phyloP scores from a whole-genome alignment of 2,888 invertebrate genomes.

The Dilophus febrilis region DNA sequence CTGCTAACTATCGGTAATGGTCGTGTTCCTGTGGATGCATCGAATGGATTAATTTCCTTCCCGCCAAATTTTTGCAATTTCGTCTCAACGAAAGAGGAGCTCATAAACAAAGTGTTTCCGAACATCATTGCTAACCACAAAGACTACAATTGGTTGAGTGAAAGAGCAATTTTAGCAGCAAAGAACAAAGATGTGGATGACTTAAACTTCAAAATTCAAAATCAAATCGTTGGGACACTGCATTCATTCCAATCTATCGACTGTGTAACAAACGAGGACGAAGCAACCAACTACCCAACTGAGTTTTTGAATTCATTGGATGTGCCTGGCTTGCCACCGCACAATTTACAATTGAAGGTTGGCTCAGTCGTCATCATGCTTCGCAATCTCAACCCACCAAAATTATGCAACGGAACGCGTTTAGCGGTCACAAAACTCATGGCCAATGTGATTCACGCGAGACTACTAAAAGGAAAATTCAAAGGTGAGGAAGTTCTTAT shows the following conservation, averaged over 20 bases:
- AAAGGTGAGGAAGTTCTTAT: slow-evolving; percentile 15
- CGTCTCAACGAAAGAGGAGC: slow-evolving; percentile 11
- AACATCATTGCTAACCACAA: slow-evolving; percentile 14
- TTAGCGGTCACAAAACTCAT: slow-evolving; percentile 13
- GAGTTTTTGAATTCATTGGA: slow-evolving; percentile 12
- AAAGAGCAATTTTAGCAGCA: slow-evolving; percentile 11
- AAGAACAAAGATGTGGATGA: slow-evolving; percentile 9
- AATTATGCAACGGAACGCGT: slow-evolving; percentile 16
- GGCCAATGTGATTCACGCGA: slow-evolving; percentile 15
- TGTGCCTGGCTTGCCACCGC: slow-evolving; percentile 11
- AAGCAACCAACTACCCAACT: slow-evolving; percentile 10
- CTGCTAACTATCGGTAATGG: slow-evolving; percentile 12
- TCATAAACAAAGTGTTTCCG: slow-evolving; percentile 16
- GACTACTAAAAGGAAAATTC: slow-evolving; percentile 11
- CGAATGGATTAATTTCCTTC: slow-evolving; percentile 13
- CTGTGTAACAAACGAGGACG: slow-evolving; percentile 8
- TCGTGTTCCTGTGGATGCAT: slow-evolving; percentile 11
- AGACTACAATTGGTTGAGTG: slow-evolving; percentile 12
- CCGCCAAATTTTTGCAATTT: slow-evolving; percentile 13
- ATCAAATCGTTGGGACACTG: slow-evolving; percentile 6
- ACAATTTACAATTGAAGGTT: slow-evolving; percentile 13
- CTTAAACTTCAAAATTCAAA: slow-evolving; percentile 8
- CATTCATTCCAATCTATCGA: slow-evolving; percentile 10
- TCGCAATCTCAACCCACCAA: slow-evolving; percentile 15
- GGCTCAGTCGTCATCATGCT: slow-evolving; percentile 14